Conservation (phyloP, 1,140 invertebrate species). For the Sminthurinus signatus region DNA sequence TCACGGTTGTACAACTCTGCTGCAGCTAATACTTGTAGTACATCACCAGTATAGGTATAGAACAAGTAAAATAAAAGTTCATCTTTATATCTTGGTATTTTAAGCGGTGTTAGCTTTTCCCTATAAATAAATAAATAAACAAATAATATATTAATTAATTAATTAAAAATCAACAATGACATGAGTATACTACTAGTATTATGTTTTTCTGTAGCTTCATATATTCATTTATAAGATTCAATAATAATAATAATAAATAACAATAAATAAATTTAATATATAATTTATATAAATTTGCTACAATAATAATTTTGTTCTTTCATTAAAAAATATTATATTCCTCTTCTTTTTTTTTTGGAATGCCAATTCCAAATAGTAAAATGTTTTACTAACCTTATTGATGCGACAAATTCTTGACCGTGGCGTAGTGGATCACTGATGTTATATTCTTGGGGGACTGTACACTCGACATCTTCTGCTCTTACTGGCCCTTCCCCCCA, state of each 20-base stretch:
- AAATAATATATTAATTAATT: neutral
- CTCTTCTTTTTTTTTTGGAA: neutral
- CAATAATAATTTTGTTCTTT: too few species aligned
- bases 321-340: neutral
- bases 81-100: slow-evolving; percentile 94
- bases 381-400: slow-evolving; percentile 57
- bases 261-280: too few species aligned
- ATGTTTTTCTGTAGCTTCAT: too few species aligned
- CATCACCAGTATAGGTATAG: slow-evolving; percentile 97
- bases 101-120: slow-evolving; percentile 90
- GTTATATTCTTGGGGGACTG: slow-evolving; percentile 97
- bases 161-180: neutral
- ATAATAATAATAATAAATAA: too few species aligned
- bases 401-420: slow-evolving; percentile 53
- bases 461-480: slow-evolving; percentile 97
- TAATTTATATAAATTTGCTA: too few species aligned
- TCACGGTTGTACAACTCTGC: slow-evolving; percentile 76
- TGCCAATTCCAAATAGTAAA: slow-evolving; percentile 6
- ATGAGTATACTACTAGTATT: too few species aligned
- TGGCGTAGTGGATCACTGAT: slow-evolving; percentile 60
- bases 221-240: too few species aligned
- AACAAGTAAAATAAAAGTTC: slow-evolving; percentile 99
- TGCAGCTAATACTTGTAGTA: slow-evolving; percentile 68
- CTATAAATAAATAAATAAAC: slow-evolving; percentile 46
- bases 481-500: slow-evolving; percentile 96